Base-by-base conservation (phyloP, 1,140 invertebrate species). In the Samia ricini region DNA sequence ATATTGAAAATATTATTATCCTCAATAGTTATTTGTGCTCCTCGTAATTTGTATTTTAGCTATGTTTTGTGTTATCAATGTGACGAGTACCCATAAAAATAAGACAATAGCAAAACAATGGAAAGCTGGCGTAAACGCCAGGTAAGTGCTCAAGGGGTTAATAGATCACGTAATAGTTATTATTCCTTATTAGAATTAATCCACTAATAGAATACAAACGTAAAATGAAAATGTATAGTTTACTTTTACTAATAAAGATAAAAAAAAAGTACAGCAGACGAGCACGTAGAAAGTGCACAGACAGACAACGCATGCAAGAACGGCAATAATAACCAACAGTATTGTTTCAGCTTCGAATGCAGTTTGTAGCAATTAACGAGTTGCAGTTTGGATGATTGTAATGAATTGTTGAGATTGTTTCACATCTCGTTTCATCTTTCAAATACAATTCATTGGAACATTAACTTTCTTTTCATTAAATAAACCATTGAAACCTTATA, bases 171-270 rank as follows among this genome's bases (percentile, higher is more conserved):
- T 42, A 42, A 42, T 42, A 42, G 12, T 42, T 15, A 15, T 3
- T 1, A 42, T n/a, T n/a, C n/a, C 4, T 42, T 12, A 42, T 42
- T 42, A 29, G 10, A 42, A 15, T 0, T 0, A 42, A 15, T 12
- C n/a, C 33, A n/a, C n/a, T n/a, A 49, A 49, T 49, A 12, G 52
- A 55, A 55, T 24, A 55, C 21, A 12, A 42, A 1, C 10, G n/a
- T 4, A 55, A 23, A 24, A 55, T 19, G 56, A 58, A 63, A 67
- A 67, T 29, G 42, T 21, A 42, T 19, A 36, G 79, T 83, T 85
- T 83, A 84, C 82, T 79, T 74, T 83, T 82, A 79, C 72, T 81
- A 68, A 75, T 77, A 74, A 73, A 78, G 21, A 52, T 6, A 52
- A 18, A 48, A 10, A 1, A 20, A 29, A 26, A 56, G 26, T 5